A percentile compares a stretch with the other conserved stretches of the same genome.
Evolutionary conservation across 2,888 invertebrate species (phyloP).

Genomic region (Drosophila mulleri): DNA sequence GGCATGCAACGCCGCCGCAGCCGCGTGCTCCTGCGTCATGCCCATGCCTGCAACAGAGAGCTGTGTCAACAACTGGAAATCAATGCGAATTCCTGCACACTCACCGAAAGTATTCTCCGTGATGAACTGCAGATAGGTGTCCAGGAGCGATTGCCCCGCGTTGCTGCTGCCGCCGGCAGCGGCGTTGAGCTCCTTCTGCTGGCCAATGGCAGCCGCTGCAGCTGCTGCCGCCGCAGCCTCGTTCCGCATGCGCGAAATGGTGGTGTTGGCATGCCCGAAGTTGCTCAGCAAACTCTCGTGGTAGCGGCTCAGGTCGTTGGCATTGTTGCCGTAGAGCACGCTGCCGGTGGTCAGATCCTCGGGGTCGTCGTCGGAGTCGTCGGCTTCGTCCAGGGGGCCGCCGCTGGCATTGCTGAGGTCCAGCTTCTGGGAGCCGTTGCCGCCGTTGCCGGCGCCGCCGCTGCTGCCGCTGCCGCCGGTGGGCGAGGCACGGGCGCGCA

Average conservation of each 20-base stretch:
- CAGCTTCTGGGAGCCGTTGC: slow-evolving; percentile 86
- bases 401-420: slow-evolving; percentile 89
- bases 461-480: slow-evolving; percentile 88
- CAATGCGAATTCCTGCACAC: slow-evolving; percentile 35
- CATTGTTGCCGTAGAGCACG: slow-evolving; percentile 69
- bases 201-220: slow-evolving; percentile 78
- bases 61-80: background rate
- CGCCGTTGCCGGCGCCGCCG: slow-evolving; percentile 60
- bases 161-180: slow-evolving; percentile 86
- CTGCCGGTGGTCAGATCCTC: slow-evolving; percentile 91
- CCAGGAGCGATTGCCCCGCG: slow-evolving; percentile 91
- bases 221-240: slow-evolving; percentile 86
- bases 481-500: slow-evolving; percentile 93
- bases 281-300: slow-evolving; percentile 83
- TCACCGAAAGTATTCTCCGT: slow-evolving; percentile 92
- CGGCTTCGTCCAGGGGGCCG: slow-evolving; percentile 88
- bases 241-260: slow-evolving; percentile 88
- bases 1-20: slow-evolving; percentile 91
- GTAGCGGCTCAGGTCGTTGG: slow-evolving; percentile 82
- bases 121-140: slow-evolving; percentile 95
- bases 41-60: slow-evolving; percentile 85
- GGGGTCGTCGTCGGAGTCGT: slow-evolving; percentile 90
- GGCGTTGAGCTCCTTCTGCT: slow-evolving; percentile 86
- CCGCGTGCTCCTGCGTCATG: slow-evolving; percentile 89
- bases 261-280: slow-evolving; percentile 87